Conservation (phyloP, 2,888 invertebrate species). For the Ormyrus rosae region DNA sequence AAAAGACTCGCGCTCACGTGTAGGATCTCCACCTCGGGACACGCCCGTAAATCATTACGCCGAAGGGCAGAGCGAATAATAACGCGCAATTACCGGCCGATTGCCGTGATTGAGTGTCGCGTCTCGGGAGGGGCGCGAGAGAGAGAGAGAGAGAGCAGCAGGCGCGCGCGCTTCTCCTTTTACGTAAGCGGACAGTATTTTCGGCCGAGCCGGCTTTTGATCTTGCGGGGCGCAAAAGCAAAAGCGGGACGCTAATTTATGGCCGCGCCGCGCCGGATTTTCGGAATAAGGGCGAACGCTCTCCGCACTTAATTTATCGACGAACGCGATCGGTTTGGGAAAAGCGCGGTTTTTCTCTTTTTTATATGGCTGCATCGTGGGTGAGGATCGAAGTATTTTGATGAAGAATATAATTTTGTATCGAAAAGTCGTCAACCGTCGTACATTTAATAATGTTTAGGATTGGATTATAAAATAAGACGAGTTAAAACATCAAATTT, state of each 20-base stretch:
- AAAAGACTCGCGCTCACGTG: neutral
- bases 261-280: constrained; percentile 1
- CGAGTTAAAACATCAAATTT: no score
- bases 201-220: constrained; percentile 22
- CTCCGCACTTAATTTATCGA: constrained; percentile 25
- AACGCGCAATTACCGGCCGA: constrained; percentile 17
- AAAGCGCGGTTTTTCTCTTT: no score
- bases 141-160: no score
- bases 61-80: neutral
- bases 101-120: constrained; percentile 36
- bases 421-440: no score
- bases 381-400: no score
- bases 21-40: no score
- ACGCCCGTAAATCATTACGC: constrained; percentile 27
- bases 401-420: no score
- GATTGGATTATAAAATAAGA: no score
- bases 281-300: neutral
- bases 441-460: no score
- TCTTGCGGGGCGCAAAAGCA: neutral
- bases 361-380: no score
- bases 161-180: neutral
- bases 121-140: neutral
- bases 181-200: neutral
- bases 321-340: neutral
- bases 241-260: no score